These are phyloP conservation scores for Xenus cinereus DNA, from an alignment of 2,113 vertebrate species.

Conservation along the genomic window DNA sequence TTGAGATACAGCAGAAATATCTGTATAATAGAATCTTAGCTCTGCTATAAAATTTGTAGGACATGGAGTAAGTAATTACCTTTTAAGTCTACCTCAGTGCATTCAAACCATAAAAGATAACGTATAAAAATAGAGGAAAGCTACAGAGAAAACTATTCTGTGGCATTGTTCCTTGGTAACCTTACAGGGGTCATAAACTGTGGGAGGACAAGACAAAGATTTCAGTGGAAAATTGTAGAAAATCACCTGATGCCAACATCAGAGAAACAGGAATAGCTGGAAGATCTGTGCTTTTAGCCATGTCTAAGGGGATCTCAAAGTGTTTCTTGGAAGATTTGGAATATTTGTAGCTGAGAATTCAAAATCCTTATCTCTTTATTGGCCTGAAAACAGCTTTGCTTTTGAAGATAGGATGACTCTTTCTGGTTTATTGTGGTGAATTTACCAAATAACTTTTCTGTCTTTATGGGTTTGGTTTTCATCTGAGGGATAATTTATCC, in stretches of 20 bases:
- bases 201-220: background rate
- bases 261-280: background rate
- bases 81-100: background rate
- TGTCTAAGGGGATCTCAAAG: background rate
- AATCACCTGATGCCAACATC: background rate
- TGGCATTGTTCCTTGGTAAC: background rate
- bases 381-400: background rate
- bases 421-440: background rate
- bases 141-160: background rate
- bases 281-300: background rate
- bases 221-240: background rate
- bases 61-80: background rate
- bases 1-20: background rate
- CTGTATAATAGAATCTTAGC: background rate
- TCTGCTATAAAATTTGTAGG: background rate
- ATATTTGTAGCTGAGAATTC: background rate
- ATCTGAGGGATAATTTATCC: background rate
- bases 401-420: background rate
- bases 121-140: background rate
- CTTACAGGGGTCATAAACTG: background rate
- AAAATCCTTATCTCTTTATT: background rate
- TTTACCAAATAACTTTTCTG: background rate
- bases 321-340: background rate
- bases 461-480: background rate
- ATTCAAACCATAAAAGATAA: background rate